phyloP scores from a whole-genome alignment of 2,888 invertebrate genomes.

The Sminthurinus aureus region DNA sequence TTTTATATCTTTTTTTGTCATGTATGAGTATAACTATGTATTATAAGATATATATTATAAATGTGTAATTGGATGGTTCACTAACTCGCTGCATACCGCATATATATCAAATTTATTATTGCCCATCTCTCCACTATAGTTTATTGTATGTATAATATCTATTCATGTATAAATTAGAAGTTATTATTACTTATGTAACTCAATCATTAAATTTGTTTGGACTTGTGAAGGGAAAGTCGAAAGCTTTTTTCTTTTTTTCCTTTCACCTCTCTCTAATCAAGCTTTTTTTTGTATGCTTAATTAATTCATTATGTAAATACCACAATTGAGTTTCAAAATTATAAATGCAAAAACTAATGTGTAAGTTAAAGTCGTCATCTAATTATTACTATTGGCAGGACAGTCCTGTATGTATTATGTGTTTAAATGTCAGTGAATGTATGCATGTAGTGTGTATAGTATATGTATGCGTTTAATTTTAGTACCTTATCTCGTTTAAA shows the following conservation, averaged over 20 bases:
- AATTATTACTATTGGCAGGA: conserved; percentile 33
- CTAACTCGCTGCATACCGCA: conserved; percentile 35
- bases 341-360: background rate
- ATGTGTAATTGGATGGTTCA: conserved; percentile 38
- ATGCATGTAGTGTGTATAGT: too few relatives aligned
- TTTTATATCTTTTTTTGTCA: background rate
- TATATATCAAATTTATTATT: conserved; percentile 36
- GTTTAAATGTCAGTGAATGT: too few relatives aligned
- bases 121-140: conserved; percentile 24
- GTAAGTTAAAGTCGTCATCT: background rate
- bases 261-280: background rate
- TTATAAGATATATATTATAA: conserved; percentile 11
- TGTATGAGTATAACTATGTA: conserved; percentile 9
- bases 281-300: background rate
- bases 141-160: conserved; percentile 9
- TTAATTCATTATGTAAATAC: background rate
- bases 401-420: conserved; percentile 19
- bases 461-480: too few relatives aligned
- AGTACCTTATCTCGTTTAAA: too few relatives aligned
- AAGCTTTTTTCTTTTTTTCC: background rate
- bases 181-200: conserved; percentile 2
- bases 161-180: background rate
- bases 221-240: conserved; percentile 10
- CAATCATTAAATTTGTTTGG: conserved; percentile 13
- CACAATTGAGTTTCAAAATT: conserved; percentile 16